Conservation (phyloP, 1,140 invertebrate species). For the Mizuhopecten yessoensis region DNA sequence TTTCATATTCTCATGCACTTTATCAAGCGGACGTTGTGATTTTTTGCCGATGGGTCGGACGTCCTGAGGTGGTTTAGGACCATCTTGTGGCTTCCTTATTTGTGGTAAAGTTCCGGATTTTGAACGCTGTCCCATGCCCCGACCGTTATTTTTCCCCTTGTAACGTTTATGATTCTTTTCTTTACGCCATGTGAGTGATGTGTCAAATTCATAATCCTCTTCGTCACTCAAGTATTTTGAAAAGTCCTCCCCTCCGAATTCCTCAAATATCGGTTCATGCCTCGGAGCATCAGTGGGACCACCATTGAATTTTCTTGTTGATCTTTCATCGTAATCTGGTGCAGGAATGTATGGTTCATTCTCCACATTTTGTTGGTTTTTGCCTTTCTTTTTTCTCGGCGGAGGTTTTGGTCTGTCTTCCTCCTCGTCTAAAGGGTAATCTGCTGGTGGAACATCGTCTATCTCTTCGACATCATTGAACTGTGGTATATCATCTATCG, state of each 20-base stretch:
- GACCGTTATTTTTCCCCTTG: background rate
- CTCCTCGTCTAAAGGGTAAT: conserved; percentile 24
- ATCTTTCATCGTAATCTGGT: conserved; percentile 61
- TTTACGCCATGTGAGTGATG: conserved; percentile 60
- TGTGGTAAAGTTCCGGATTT: background rate
- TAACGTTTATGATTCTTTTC: conserved; percentile 51
- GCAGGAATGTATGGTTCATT: conserved; percentile 50
- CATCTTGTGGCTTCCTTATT: background rate
- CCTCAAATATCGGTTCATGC: conserved; percentile 9
- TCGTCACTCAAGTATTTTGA: conserved; percentile 61
- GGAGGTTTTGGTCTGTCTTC: conserved; percentile 42
- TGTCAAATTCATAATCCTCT: conserved; percentile 54
- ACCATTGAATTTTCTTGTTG: conserved; percentile 7
- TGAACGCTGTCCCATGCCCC: background rate
- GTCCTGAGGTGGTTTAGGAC: conserved; percentile 18
- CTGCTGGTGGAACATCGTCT: conserved; percentile 40
- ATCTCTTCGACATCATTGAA: background rate
- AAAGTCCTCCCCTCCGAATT: conserved; percentile 59
- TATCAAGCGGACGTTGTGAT: conserved; percentile 26
- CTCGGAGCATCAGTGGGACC: background rate
- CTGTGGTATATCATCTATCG: conserved; percentile 35
- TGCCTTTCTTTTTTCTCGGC: background rate
- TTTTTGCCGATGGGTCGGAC: conserved; percentile 51
- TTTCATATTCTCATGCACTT: conserved; percentile 42
- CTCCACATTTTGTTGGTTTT: conserved; percentile 42